Conservation (phyloP, 2,797 vertebrate genomes). For the Phrynocephalus vlangalii region DNA sequence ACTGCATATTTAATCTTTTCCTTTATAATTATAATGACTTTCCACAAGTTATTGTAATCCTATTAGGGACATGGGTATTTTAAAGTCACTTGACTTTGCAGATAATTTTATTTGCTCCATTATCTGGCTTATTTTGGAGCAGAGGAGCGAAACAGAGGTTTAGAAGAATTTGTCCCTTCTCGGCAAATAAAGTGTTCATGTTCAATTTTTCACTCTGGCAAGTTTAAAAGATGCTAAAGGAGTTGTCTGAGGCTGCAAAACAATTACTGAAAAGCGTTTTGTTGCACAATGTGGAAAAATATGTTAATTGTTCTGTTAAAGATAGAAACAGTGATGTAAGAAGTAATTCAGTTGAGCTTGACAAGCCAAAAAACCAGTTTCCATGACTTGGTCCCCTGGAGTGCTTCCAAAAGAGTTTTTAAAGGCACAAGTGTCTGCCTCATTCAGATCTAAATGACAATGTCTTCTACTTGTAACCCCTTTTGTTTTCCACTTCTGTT, state of each 20-base stretch:
- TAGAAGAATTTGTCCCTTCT: not conserved
- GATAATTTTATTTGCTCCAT: conserved; percentile 72
- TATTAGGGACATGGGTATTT: conserved; percentile 73
- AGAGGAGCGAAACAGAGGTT: conserved; percentile 35
- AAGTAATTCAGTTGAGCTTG: conserved; percentile 4
- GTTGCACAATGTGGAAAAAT: not conserved
- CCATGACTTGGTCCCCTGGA: not conserved
- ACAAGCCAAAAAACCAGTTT: conserved; percentile 9
- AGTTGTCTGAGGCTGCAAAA: conserved; percentile 8
- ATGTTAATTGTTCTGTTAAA: conserved; percentile 9
- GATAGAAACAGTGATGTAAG: not conserved
- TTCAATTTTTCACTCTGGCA: conserved; percentile 23
- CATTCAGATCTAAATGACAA: not conserved
- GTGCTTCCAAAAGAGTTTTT: not conserved
- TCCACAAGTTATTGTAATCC: conserved; percentile 77
- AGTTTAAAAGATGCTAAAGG: conserved; percentile 7
- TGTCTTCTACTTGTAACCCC: too few species aligned
- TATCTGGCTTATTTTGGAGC: conserved; percentile 48
- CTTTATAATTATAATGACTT: conserved; percentile 75
- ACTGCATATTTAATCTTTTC: conserved; percentile 75
- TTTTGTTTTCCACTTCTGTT: too few species aligned
- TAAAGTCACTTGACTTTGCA: conserved; percentile 75
- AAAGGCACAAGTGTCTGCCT: not conserved
- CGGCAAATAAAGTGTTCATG: not conserved
- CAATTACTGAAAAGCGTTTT: conserved; percentile 18